Evolutionary conservation across 1,140 invertebrate genomes (phyloP).

Genomic region (Dendroctonus ponderosae): DNA sequence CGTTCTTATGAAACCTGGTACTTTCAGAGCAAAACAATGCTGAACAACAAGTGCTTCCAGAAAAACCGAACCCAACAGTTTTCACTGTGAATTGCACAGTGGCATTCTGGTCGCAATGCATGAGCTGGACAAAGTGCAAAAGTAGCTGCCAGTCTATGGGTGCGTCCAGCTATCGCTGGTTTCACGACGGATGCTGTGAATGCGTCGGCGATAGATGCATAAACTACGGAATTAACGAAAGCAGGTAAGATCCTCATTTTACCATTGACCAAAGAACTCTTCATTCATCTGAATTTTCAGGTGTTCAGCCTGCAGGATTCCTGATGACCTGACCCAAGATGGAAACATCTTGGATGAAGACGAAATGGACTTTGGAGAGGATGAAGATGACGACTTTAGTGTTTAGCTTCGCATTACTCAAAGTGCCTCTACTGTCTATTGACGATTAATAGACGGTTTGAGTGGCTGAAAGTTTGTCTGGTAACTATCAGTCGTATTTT

Average conservation of each 20-base stretch:
- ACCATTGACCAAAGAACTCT: background rate
- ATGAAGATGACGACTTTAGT: too few relatives aligned
- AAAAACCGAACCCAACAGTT: slow-evolving; percentile 62
- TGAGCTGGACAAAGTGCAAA: slow-evolving; percentile 85
- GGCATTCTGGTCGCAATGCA: slow-evolving; percentile 87
- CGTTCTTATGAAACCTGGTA: too few relatives aligned
- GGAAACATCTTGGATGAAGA: too few relatives aligned
- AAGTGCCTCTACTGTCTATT: too few relatives aligned
- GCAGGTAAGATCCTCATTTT: slow-evolving; percentile 52
- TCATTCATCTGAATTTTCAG: background rate
- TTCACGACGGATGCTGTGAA: slow-evolving; percentile 94
- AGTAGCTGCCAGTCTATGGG: slow-evolving; percentile 72
- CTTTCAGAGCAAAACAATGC: slow-evolving; percentile 58
- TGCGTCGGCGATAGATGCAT: slow-evolving; percentile 87
- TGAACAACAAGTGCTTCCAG: slow-evolving; percentile 60
- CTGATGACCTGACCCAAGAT: background rate
- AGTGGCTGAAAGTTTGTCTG: too few relatives aligned
- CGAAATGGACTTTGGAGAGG: too few relatives aligned
- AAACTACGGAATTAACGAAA: slow-evolving; percentile 90
- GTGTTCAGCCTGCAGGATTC: background rate
- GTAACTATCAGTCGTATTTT: too few relatives aligned
- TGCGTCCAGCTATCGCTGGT: slow-evolving; percentile 79
- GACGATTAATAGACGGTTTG: too few relatives aligned
- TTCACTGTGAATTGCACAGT: slow-evolving; percentile 87
- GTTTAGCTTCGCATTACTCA: too few relatives aligned